Conservation (phyloP, 2,797 vertebrate genomes). For the Sparus aurata region DNA sequence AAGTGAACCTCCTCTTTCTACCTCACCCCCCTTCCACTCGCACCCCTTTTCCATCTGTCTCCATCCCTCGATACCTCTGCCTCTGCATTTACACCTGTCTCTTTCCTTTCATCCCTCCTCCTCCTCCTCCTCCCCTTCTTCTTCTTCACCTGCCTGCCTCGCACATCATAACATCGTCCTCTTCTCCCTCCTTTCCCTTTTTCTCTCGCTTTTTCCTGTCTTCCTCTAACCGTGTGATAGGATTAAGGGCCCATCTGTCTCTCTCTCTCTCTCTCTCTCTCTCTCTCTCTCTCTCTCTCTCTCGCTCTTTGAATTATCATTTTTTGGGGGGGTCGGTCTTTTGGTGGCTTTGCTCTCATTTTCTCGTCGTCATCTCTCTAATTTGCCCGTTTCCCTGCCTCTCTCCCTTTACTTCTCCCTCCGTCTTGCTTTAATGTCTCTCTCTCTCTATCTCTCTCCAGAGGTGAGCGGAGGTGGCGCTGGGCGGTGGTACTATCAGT, state of each 20-base stretch:
- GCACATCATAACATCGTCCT: constrained; percentile 31
- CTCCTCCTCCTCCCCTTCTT: constrained; percentile 46
- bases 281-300: constrained; percentile 36
- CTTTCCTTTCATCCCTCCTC: constrained; percentile 61
- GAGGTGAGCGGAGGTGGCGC: constrained; percentile 57
- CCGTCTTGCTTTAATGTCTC: constrained; percentile 11
- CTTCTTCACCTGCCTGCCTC: constrained; percentile 47
- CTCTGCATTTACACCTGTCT: no score
- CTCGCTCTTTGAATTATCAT: neutral
- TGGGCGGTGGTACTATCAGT: constrained; percentile 68
- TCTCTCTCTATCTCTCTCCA: constrained; percentile 33
- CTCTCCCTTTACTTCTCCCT: neutral
- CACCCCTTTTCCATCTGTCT: constrained; percentile 48
- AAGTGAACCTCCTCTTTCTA: constrained; percentile 28
- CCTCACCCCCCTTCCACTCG: constrained; percentile 7
- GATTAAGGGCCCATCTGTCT: constrained; percentile 52
- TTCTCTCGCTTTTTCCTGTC: constrained; percentile 19
- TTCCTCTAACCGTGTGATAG: constrained; percentile 28
- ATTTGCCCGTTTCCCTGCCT: constrained; percentile 10
- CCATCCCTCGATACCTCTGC: no score
- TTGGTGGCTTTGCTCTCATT: constrained; percentile 35
- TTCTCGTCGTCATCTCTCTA: constrained; percentile 34
- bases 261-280: constrained; percentile 18
- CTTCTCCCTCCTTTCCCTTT: constrained; percentile 15
- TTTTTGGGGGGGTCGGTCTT: neutral